Conservation (phyloP, 2,888 invertebrate genomes). For the Ariolimax columbianus region DNA sequence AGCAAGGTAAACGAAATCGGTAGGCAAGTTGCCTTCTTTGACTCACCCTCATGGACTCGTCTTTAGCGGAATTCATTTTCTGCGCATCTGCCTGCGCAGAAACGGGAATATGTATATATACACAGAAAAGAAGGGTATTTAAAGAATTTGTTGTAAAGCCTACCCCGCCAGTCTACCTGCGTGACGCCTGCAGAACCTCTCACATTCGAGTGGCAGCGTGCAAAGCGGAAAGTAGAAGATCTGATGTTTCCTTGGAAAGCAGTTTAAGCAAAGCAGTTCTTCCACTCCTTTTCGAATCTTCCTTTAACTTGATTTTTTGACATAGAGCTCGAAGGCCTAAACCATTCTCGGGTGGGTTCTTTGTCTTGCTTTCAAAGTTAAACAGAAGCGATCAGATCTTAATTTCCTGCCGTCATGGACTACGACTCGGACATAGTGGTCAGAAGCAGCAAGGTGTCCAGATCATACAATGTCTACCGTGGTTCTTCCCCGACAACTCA, state of each 20-base stretch:
- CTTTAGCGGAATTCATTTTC: conserved; percentile 15
- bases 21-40: conserved; percentile 26
- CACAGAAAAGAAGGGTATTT: conserved; percentile 65
- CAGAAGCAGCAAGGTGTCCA: conserved; percentile 58
- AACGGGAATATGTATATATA: conserved; percentile 64
- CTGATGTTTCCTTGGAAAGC: conserved; percentile 9
- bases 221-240: conserved; percentile 12
- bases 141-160: conserved; percentile 70
- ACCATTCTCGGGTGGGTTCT: neutral
- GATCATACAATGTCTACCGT: conserved; percentile 78
- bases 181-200: conserved; percentile 32
- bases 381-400: neutral
- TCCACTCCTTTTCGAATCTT: conserved; percentile 58
- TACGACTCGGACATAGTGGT: conserved; percentile 60
- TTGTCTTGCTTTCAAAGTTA: neutral
- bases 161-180: conserved; percentile 52
- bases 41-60: conserved; percentile 1
- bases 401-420: conserved; percentile 51
- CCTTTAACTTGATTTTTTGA: conserved; percentile 41
- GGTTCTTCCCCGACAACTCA: conserved; percentile 77
- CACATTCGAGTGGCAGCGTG: conserved; percentile 8
- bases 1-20: neutral
- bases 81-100: conserved; percentile 49
- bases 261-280: conserved; percentile 41
- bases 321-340: neutral